phyloP scores from a whole-genome alignment of 2,113 vertebrate species.

The Pluvialis apricaria region DNA sequence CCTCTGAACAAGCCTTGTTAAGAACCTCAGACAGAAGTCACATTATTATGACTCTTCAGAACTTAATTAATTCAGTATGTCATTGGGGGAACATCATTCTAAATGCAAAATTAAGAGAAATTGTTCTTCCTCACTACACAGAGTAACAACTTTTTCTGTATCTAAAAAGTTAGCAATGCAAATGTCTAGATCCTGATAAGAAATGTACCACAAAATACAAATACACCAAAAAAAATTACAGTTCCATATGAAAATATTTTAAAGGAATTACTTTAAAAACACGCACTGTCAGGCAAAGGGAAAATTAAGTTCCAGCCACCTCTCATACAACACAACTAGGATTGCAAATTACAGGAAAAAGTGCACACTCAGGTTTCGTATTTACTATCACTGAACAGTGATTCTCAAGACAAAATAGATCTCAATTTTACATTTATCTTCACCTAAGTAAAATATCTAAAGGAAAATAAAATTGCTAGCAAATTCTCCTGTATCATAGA shows the following conservation, averaged over 20 bases:
- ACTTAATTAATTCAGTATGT: neutral
- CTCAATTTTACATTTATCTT: neutral
- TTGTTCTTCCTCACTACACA: neutral
- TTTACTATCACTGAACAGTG: neutral
- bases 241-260: neutral
- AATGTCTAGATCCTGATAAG: neutral
- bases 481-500: neutral
- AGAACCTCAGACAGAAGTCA: neutral
- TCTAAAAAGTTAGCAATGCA: neutral
- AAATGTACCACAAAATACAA: neutral
- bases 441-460: neutral
- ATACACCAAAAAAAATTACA: too few species aligned
- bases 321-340: neutral
- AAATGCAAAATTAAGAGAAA: neutral
- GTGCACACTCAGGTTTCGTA: neutral
- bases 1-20: neutral
- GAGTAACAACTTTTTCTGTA: neutral
- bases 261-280: neutral
- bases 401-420: neutral
- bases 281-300: neutral
- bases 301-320: neutral
- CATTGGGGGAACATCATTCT: neutral
- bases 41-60: rapidly evolving
- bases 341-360: neutral
- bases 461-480: neutral